Percentiles rank a stretch among this genome's conserved stretches.
These are phyloP conservation scores for Apolygus lucorum DNA, from an alignment of 1,140 invertebrate genomes.

Conservation along the genomic window DNA sequence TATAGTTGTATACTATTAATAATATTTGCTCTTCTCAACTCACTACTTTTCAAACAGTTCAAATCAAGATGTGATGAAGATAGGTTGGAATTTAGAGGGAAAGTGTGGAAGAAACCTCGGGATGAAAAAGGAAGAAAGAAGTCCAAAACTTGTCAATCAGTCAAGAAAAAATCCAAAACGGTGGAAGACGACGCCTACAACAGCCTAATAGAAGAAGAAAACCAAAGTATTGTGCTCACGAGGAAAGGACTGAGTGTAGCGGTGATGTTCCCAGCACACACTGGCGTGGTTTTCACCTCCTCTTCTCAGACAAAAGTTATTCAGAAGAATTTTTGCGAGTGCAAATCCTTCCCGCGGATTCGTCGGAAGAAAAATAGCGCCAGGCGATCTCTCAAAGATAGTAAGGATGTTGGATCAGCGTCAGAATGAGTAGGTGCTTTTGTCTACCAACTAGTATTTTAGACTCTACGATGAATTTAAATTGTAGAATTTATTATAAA, in stretches of 20 bases:
- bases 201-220: conserved; percentile 26
- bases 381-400: too few relatives aligned
- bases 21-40: too few relatives aligned
- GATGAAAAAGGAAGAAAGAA: conserved; percentile 3
- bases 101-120: conserved; percentile 14
- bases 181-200: background rate
- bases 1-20: too few relatives aligned
- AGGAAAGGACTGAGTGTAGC: conserved; percentile 37
- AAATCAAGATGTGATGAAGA: conserved; percentile 17
- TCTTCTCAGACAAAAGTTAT: background rate
- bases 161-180: background rate
- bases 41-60: too few relatives aligned
- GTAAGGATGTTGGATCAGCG: too few relatives aligned
- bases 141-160: background rate
- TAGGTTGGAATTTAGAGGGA: conserved; percentile 17
- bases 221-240: conserved; percentile 35
- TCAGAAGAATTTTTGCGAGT: conserved; percentile 3
- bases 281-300: conserved; percentile 33
- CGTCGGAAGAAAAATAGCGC: too few relatives aligned
- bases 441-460: too few relatives aligned
- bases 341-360: conserved; percentile 10
- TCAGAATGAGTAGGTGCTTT: too few relatives aligned
- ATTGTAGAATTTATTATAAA: too few relatives aligned
- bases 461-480: too few relatives aligned
- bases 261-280: conserved; percentile 39